These are phyloP conservation scores for Drosophila quinaria DNA, from an alignment of 2,888 invertebrate species.

Conservation along the genomic window DNA sequence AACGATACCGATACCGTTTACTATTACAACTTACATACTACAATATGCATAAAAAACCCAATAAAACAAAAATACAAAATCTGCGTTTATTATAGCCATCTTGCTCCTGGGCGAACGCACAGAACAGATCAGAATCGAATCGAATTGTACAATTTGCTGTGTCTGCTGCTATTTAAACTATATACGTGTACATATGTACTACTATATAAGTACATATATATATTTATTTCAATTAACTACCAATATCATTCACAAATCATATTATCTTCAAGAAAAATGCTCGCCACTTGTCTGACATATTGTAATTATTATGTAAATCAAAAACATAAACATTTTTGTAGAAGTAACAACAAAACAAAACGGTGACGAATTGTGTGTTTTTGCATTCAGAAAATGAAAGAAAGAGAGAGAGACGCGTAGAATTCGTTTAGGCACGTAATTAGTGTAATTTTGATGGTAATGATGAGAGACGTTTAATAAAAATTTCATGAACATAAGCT, in stretches of 20 bases:
- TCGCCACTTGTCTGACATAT: conserved; percentile 64
- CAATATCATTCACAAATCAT: conserved; percentile 23
- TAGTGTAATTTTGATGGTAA: conserved; percentile 69
- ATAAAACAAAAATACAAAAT: conserved; percentile 44
- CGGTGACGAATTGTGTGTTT: conserved; percentile 48
- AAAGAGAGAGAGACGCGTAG: conserved; percentile 44
- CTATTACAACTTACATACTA: conserved; percentile 54
- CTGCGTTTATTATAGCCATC: conserved; percentile 50
- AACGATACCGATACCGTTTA: conserved; percentile 54
- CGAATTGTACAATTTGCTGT: conserved; percentile 34
- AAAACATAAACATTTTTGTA: conserved; percentile 60
- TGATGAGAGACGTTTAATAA: conserved; percentile 72
- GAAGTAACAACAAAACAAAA: conserved; percentile 51
- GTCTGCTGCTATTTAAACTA: conserved; percentile 22
- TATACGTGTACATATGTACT: conserved; percentile 18
- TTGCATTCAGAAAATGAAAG: conserved; percentile 43
- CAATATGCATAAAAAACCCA: conserved; percentile 48
- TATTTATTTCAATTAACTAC: conserved; percentile 47
- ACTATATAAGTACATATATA: conserved; percentile 20
- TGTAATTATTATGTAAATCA: conserved; percentile 78
- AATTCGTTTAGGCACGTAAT: conserved; percentile 74
- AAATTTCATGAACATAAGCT: conserved; percentile 65
- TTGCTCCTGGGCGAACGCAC: conserved; percentile 17
- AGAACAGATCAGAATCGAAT: conserved; percentile 6
- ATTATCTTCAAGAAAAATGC: conserved; percentile 34